Percentiles rank a stretch among this genome's conserved stretches.
Evolutionary conservation across 2,113 vertebrate species (phyloP).

Genomic region (Cromileptes altivelis): DNA sequence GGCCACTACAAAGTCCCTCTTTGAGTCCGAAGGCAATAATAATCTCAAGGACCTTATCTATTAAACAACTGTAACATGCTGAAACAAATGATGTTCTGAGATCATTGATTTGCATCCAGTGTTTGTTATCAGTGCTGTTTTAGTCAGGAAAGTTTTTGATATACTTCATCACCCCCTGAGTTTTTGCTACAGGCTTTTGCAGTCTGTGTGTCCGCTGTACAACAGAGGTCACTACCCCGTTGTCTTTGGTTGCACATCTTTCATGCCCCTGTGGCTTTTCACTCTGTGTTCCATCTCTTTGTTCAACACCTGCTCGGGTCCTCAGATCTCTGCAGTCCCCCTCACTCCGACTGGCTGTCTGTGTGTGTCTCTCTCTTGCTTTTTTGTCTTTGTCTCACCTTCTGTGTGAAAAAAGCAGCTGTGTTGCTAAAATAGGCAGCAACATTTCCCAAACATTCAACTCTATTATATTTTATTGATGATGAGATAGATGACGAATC

Average conservation of each 20-base stretch:
- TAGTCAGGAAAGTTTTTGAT: constrained; percentile 36
- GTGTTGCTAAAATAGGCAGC: constrained; percentile 9
- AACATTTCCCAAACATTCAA: background rate
- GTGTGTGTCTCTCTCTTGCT: background rate
- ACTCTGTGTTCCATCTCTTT: constrained; percentile 65
- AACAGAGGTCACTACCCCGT: constrained; percentile 40
- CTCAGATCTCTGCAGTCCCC: constrained; percentile 64
- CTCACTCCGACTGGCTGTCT: constrained; percentile 6
- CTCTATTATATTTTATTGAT: background rate
- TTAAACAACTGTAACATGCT: no score
- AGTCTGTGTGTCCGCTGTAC: constrained; percentile 1
- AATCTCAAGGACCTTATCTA: no score
- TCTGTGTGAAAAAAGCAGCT: constrained; percentile 22
- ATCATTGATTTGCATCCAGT: background rate
- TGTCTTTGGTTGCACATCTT: constrained; percentile 43
- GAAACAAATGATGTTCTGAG: background rate
- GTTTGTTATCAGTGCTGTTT: background rate
- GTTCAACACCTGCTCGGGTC: constrained; percentile 73
- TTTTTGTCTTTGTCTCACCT: constrained; percentile 14
- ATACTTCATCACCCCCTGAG: constrained; percentile 15
- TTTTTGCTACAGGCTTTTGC: background rate
- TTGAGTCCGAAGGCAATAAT: no score
- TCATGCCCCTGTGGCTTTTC: constrained; percentile 54
- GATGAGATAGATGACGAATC: background rate
- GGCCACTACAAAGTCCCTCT: no score